Percentiles rank a stretch among this genome's conserved stretches.
Conservation (phyloP, 1,140 invertebrate genomes). For the Asobara japonica region DNA sequence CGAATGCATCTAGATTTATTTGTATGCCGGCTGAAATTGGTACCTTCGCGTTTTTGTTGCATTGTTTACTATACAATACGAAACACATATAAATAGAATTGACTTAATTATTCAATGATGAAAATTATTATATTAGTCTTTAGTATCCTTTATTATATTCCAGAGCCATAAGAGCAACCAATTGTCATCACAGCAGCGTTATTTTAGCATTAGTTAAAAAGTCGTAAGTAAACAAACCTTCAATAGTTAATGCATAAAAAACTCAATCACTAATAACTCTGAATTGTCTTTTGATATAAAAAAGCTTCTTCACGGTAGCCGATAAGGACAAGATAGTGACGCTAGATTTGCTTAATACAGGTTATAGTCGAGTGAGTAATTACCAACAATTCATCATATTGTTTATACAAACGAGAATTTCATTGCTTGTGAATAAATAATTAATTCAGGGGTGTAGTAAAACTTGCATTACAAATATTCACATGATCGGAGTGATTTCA, state of each 20-base stretch:
- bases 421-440: too few species aligned
- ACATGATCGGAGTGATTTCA: too few species aligned
- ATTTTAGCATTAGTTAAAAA: conserved; percentile 77
- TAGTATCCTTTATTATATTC: conserved; percentile 40
- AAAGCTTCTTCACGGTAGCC: conserved; percentile 69
- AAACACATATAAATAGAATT: too few species aligned
- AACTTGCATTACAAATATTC: too few species aligned
- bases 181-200: conserved; percentile 74
- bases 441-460: too few species aligned
- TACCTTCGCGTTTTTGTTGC: too few species aligned
- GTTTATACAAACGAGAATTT: too few species aligned
- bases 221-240: conserved; percentile 68
- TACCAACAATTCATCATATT: neutral
- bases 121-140: neutral
- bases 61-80: too few species aligned
- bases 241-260: conserved; percentile 47
- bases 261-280: conserved; percentile 45
- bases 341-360: conserved; percentile 74
- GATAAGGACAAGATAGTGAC: conserved; percentile 76
- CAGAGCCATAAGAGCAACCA: conserved; percentile 74
- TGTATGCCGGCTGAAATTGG: neutral
- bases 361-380: conserved; percentile 76
- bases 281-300: conserved; percentile 27
- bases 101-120: too few species aligned
- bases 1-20: too few species aligned